Conservation (phyloP, 30 jellyfish, hydroid and myxozoan genomes). For the Nemopilema nomurai region DNA sequence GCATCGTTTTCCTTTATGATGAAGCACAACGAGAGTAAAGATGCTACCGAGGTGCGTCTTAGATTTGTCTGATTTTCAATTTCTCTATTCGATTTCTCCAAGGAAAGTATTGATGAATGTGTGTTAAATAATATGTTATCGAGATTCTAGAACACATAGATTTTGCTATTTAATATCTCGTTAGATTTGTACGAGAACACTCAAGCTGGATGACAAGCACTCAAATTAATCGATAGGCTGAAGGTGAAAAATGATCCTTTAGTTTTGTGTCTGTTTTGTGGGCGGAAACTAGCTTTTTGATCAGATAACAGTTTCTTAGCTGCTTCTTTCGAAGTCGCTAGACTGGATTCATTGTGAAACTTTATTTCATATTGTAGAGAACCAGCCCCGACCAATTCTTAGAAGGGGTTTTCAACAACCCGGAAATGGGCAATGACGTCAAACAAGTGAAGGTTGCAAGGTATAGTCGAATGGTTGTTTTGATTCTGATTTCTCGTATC, state of each 20-base stretch:
- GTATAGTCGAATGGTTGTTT: background rate
- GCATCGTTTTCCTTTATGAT: background rate
- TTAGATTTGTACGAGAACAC: no score
- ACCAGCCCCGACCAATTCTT: conserved; percentile 7
- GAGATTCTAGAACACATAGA: no score
- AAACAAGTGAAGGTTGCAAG: conserved; percentile 25
- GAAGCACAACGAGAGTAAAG: conserved; percentile 22
- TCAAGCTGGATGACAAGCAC: no score
- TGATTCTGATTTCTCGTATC: background rate
- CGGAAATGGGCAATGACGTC: background rate
- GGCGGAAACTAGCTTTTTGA: no score
- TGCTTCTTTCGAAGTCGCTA: no score
- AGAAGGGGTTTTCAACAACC: conserved; percentile 9
- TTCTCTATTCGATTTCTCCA: background rate
- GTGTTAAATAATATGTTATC: no score
- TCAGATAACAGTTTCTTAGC: no score
- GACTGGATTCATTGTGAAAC: no score
- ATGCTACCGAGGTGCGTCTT: conserved; percentile 6
- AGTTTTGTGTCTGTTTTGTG: no score
- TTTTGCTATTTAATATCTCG: no score
- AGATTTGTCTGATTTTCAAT: background rate
- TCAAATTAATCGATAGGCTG: no score
- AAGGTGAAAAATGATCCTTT: no score
- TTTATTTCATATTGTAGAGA: background rate
- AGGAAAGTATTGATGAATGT: background rate